Evolutionary conservation across 1,140 invertebrate genomes (phyloP).

Genomic region (Hylaeus anthracinus): DNA sequence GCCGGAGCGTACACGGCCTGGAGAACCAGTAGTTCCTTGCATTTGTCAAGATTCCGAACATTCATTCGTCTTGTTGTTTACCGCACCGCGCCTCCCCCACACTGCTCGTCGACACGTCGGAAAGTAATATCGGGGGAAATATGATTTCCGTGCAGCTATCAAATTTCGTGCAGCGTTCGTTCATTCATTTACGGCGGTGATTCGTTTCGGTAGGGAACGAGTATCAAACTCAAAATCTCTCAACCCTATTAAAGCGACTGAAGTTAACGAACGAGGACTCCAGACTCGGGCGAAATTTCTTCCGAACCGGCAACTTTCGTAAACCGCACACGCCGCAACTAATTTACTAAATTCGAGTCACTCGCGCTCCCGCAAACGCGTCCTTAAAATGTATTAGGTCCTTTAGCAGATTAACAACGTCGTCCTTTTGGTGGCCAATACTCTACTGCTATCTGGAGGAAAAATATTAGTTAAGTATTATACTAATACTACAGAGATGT

Average conservation of each 20-base stretch:
- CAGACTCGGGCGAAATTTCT: background rate
- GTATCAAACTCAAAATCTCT: background rate
- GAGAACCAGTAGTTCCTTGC: conserved; percentile 47
- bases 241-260: background rate
- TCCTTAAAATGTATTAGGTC: background rate
- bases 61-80: conserved; percentile 64
- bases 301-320: background rate
- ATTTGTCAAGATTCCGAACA: conserved; percentile 63
- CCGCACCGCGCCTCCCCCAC: conserved; percentile 4
- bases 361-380: background rate
- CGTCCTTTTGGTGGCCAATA: no score
- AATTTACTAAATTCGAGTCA: background rate
- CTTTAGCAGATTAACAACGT: background rate
- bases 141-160: conserved; percentile 29
- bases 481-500: no score
- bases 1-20: conserved; percentile 34
- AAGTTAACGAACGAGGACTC: background rate
- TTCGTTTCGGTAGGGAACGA: background rate
- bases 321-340: background rate
- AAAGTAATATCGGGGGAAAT: conserved; percentile 54
- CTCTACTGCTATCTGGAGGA: no score
- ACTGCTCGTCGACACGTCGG: conserved; percentile 48
- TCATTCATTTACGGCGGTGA: background rate
- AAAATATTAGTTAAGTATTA: no score
- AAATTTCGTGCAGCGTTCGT: conserved; percentile 3